Base-by-base conservation (phyloP, 2,888 invertebrate species). In the Hartigia nigra region DNA sequence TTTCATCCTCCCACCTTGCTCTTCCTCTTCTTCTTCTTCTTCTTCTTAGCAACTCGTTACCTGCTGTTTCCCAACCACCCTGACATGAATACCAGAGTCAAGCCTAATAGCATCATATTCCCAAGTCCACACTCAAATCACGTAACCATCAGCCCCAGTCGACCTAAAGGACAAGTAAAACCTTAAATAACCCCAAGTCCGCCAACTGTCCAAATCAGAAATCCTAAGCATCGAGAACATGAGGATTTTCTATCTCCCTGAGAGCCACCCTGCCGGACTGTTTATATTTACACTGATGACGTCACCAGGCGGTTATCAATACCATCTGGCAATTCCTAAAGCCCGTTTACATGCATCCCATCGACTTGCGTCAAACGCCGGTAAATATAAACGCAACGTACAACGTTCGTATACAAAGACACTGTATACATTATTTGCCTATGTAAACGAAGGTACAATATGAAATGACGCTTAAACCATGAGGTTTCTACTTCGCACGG, bases 351-450 rank as follows among this genome's bases (percentile, higher is more conserved):
- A 35, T 35, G 35, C 35, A 9, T 35, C 35, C 35, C 9, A 35
- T 9, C 35, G 35, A 35, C 35, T 9, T 9, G 9, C 35, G 4
- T 3, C 35, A 35, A 4, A 5, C 35, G 35, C 35, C 3, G 1
- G 9, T 35, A 35, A 35, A 35, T 35, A 35, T 4, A 35, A 35
- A 3, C 35, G 9, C 35, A 9, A 35, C 9, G 9, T 3, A 35
- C 35, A 35, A 3, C 35, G 9, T 35, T 9, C 4, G 1, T 9
- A 35, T 9, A 35, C 9, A 35, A 35, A 9, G 9, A 5, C 82
- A 78, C 85, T 81, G 84, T 84, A n/a, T n/a, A n/a, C n/a, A 86
- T 84, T 86, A 86, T 87, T 87, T 86, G 84, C 83, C 78, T 82
- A 82, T 84, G 84, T 77, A 85, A 83, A 87, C 83, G 85, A 85